These are phyloP conservation scores for Metopolophium dirhodum DNA, from an alignment of 1,140 invertebrate genomes.

Conservation along the genomic window DNA sequence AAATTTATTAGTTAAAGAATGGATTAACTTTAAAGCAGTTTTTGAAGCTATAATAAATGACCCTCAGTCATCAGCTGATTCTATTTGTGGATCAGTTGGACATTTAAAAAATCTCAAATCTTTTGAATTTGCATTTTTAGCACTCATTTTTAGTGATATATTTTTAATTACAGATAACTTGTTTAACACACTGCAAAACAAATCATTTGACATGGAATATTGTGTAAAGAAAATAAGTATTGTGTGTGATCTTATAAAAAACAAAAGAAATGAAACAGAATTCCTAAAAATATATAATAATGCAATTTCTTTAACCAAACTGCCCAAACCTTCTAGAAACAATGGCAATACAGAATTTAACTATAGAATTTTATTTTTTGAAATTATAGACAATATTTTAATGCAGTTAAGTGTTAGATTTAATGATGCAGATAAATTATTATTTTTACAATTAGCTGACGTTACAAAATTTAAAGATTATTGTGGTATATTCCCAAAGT, in stretches of 20 bases:
- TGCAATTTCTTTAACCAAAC: neutral
- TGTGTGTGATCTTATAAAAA: neutral
- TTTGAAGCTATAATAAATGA: slow-evolving; percentile 12
- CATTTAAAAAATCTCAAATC: neutral
- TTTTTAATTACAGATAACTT: slow-evolving; percentile 11
- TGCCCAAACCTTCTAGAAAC: neutral
- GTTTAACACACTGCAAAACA: slow-evolving; percentile 33
- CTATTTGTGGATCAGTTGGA: slow-evolving; percentile 4
- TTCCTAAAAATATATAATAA: neutral
- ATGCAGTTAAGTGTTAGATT: neutral
- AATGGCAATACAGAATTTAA: neutral
- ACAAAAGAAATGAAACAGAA: neutral
- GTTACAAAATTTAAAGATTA: slow-evolving; percentile 18
- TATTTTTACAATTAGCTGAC: neutral
- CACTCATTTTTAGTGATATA: neutral
- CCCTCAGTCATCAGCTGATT: neutral
- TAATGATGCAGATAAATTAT: neutral
- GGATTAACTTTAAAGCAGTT: neutral
- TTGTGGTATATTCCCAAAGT: neutral
- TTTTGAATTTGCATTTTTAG: slow-evolving; percentile 18
- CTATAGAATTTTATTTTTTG: slow-evolving; percentile 1
- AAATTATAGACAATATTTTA: slow-evolving; percentile 29
- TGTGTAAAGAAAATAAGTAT: neutral
- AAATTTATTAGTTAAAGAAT: neutral
- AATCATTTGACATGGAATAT: slow-evolving; percentile 37